Conservation (phyloP, 1,140 invertebrate species). For the Platyura marginata region DNA sequence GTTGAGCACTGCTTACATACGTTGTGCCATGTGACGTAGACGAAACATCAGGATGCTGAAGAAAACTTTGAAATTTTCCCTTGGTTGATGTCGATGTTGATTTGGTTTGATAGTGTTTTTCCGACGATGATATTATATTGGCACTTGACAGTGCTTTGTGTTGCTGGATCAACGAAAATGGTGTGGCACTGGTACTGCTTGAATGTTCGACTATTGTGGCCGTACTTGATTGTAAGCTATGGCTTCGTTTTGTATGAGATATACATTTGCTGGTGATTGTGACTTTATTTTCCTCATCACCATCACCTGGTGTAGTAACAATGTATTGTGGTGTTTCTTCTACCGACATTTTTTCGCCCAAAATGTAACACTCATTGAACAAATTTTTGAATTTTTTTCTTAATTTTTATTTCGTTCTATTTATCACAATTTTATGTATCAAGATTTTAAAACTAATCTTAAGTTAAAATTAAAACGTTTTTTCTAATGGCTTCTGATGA, state of each 20-base stretch:
- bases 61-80: constrained; percentile 20
- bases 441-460: too few relatives aligned
- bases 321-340: constrained; percentile 19
- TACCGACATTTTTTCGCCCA: constrained; percentile 7
- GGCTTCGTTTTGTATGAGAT: constrained; percentile 16
- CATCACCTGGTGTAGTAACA: constrained; percentile 21
- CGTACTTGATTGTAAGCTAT: constrained; percentile 16
- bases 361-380: too few relatives aligned
- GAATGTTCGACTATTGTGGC: constrained; percentile 5
- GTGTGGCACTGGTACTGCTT: neutral
- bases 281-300: constrained; percentile 7
- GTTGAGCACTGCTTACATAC: constrained; percentile 20
- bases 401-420: too few relatives aligned
- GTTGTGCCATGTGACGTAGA: constrained; percentile 5
- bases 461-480: too few relatives aligned
- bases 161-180: constrained; percentile 15
- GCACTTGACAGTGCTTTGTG: constrained; percentile 21
- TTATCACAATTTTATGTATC: too few relatives aligned
- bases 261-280: constrained; percentile 8
- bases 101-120: constrained; percentile 13
- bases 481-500: too few relatives aligned
- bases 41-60: constrained; percentile 18
- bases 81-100: constrained; percentile 6
- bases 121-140: constrained; percentile 14
- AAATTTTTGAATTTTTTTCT: too few relatives aligned